Evolutionary conservation across 2,797 vertebrate genomes (phyloP), one percentile per base, ranked within the genome.

Genomic region (Myoxocephalus aenaeus): DNA sequence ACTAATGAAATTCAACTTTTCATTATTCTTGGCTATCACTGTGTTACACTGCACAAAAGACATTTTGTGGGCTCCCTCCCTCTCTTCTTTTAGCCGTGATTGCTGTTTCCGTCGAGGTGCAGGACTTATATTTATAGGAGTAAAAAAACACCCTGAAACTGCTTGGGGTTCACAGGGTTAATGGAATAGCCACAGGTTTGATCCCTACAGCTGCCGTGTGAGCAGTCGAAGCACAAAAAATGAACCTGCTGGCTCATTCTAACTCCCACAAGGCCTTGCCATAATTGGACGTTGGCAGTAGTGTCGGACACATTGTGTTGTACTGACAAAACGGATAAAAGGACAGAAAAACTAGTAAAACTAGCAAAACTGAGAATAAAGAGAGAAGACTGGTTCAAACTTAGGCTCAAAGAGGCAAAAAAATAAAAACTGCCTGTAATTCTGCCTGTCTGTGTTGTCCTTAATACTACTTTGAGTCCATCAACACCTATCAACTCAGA

Each of bases 301-400:
- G 18, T 10, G n/a, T 38, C 56, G 18, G 29, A 70, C 3, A 44
- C 3, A 46, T 11, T 46, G 50, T 17, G 62, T 42, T 53, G 17
- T 38, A 51, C 59, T 20, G 10, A 44, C 29, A 15, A 14, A 36
- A 36, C 20, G 3, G 2, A 66, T 46, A 48, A 36, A 76, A 17
- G 11, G 15, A 61, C 15, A 44, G 29, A 34, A 40, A 56, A 7
- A 57, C 46, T 17, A 0, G 3, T 4, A 65, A 59, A 57, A 29
- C 12, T 50, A 34, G 9, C 29, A 7, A n/a, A 27, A 29, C 17
- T 22, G n/a, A 71, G 32, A 38, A 50, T 15, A 27, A 50, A 15
- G 29, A 61, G 51, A 67, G 25, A 42, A 22, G 25, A 59, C 32
- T 57, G 48, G 20, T 66, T 50, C 40, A 69, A 70, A 58, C 6